A percentile compares a stretch with the other conserved stretches of the same genome.
Conservation (phyloP, 2,113 vertebrate species). For the Lethenteron reissneri region DNA sequence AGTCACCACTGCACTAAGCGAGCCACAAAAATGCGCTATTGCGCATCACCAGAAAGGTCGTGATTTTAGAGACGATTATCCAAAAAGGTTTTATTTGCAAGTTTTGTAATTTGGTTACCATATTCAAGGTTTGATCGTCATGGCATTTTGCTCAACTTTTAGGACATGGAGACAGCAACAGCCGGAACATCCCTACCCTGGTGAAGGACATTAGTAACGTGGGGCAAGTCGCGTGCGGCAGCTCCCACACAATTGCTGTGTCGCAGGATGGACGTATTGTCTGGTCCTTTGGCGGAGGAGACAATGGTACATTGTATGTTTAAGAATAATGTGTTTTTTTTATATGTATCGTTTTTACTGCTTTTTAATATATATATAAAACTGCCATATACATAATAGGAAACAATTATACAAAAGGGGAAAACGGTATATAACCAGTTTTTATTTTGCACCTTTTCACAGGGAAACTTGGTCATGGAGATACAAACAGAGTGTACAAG, state of each 20-base stretch:
- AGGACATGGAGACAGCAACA: constrained; percentile 57
- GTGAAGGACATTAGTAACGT: constrained; percentile 59
- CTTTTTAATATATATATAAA: no score
- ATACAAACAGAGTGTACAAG: constrained; percentile 55
- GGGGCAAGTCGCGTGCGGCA: constrained; percentile 50
- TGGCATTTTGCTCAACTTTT: constrained; percentile 7
- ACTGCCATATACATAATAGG: no score
- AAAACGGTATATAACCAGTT: constrained; percentile 30
- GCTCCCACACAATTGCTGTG: constrained; percentile 47
- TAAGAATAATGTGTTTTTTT: not conserved
- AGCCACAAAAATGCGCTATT: no score
- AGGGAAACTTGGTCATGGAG: constrained; percentile 53
- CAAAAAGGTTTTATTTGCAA: no score
- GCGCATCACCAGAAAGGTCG: no score
- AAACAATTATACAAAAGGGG: constrained; percentile 17
- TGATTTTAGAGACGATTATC: no score
- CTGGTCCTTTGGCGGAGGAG: constrained; percentile 56
- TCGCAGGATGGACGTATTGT: constrained; percentile 53
- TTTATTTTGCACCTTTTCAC: constrained; percentile 8
- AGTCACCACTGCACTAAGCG: no score
- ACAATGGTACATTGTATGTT: constrained; percentile 30
- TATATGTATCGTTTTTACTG: no score
- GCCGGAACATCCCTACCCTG: constrained; percentile 49
- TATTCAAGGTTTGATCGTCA: no score
- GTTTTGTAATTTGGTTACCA: no score